Evolutionary conservation across 2,113 vertebrate species (phyloP).

Genomic region (Cryptomyrus ogoouensis): DNA sequence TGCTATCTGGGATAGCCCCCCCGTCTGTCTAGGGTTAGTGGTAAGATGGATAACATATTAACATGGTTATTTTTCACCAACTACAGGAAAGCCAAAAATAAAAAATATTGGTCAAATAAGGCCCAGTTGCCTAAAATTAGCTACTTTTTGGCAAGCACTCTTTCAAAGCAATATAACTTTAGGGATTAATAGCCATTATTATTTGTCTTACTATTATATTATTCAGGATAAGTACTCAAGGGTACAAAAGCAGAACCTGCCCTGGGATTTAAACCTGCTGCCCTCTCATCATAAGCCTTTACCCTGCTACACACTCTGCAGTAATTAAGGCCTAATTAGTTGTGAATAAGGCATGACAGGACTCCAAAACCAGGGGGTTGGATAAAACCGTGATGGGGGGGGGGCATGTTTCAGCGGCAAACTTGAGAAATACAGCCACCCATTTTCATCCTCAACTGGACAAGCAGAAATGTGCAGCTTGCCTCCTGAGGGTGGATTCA

Average conservation of each 20-base stretch:
- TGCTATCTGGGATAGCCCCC: background rate
- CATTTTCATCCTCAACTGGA: background rate
- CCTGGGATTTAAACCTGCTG: background rate
- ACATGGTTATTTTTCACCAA: background rate
- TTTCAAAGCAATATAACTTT: background rate
- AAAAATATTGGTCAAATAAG: background rate
- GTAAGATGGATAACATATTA: background rate
- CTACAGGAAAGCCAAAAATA: background rate
- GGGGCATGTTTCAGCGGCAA: background rate
- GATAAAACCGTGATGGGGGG: background rate
- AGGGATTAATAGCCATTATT: background rate
- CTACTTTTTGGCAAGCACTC: background rate
- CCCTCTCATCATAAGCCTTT: background rate
- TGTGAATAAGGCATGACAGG: background rate
- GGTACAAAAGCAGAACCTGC: background rate
- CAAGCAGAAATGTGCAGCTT: background rate
- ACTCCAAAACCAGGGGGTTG: background rate
- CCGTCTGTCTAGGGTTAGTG: background rate
- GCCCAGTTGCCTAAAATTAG: background rate
- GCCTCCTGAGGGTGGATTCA: background rate
- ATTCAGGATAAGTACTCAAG: background rate
- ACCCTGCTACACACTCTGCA: background rate
- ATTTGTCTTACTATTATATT: background rate
- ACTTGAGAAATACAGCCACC: background rate
- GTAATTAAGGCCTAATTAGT: constrained; percentile 1